These are phyloP conservation scores for Acanthopleura granulata DNA, from an alignment of 2,888 invertebrate species.

Conservation along the genomic window DNA sequence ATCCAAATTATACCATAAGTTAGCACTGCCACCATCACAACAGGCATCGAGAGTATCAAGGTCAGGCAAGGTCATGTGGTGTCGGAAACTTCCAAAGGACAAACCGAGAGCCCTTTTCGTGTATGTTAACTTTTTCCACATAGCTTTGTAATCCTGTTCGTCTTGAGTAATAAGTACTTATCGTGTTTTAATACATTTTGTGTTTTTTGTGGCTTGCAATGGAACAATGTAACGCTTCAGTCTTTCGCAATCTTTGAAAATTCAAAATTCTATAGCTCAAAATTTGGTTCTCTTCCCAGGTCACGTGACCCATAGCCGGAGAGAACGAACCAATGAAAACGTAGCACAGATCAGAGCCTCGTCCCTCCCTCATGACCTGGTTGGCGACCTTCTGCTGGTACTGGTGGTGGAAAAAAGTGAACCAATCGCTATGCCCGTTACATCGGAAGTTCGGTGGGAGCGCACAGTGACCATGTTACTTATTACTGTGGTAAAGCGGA, in stretches of 20 bases:
- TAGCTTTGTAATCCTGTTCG: background rate
- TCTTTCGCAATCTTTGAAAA: background rate
- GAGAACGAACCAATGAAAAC: conserved; percentile 18
- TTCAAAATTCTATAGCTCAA: conserved; percentile 18
- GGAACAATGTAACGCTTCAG: conserved; percentile 9
- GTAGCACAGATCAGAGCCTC: conserved; percentile 14
- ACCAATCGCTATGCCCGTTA: conserved; percentile 4
- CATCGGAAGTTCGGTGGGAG: background rate
- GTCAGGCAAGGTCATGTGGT: too few relatives aligned
- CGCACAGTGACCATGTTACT: too few relatives aligned
- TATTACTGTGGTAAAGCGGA: too few relatives aligned
- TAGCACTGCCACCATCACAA: too few relatives aligned
- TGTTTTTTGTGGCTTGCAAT: conserved; percentile 17
- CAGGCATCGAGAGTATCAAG: too few relatives aligned
- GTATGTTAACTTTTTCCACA: background rate
- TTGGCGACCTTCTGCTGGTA: conserved; percentile 11
- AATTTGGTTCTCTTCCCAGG: conserved; percentile 17
- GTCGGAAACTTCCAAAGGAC: too few relatives aligned
- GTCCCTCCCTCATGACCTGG: conserved; percentile 17
- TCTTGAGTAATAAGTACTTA: background rate
- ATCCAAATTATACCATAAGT: too few relatives aligned
- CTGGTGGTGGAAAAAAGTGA: background rate
- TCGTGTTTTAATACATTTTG: conserved; percentile 2
- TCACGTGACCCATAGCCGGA: conserved; percentile 15
- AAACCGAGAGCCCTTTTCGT: too few relatives aligned